Base-by-base conservation (phyloP, 2,113 vertebrate species). In the Synchiropus splendidus region DNA sequence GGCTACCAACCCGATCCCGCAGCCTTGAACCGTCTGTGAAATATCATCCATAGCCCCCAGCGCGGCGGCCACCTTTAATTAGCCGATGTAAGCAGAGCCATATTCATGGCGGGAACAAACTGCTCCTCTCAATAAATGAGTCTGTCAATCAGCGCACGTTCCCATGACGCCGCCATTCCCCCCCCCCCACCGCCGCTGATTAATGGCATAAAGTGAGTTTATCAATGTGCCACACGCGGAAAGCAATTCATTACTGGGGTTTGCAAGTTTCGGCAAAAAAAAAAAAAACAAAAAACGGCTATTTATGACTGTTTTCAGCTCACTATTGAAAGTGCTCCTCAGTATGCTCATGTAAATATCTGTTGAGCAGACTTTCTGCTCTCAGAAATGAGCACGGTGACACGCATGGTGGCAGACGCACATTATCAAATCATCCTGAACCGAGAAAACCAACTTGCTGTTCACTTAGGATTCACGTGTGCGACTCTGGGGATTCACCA, bases 171-270 rank as follows among this genome's bases (percentile, higher is more conserved):
- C 55, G 46, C 60, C 51, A 51, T 75, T 72, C 84, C 80, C 77
- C 73, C 42, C n/a, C 43, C 68, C 75, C n/a, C n/a, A n/a, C n/a
- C n/a, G n/a, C 72, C 11, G 56, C 66, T 85, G 82, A 85, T 87
- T 88, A 87, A 83, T 75, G 60, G 59, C 58, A 75, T 76, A 74
- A 75, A 81, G 70, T 83, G 80, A 82, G 77, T 87, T 83, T 87
- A 79, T 84, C 79, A 83, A 80, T 48, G 58, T 78, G 73, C 83
- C 77, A 57, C 66, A 67, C 75, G 82, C 39, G 39, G 60, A 83
- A 84, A 55, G 51, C 80, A 80, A 88, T 87, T 88, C 83, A 89
- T 90, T 89, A 84, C 77, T 70, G n/a, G n/a, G n/a, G n/a, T 83
- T 66, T 65, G 57, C 45, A 39, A 50, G 54, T 67, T 64, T 70